Evolutionary conservation across 2,888 invertebrate species (phyloP).

Genomic region (Stenodema calcarata): DNA sequence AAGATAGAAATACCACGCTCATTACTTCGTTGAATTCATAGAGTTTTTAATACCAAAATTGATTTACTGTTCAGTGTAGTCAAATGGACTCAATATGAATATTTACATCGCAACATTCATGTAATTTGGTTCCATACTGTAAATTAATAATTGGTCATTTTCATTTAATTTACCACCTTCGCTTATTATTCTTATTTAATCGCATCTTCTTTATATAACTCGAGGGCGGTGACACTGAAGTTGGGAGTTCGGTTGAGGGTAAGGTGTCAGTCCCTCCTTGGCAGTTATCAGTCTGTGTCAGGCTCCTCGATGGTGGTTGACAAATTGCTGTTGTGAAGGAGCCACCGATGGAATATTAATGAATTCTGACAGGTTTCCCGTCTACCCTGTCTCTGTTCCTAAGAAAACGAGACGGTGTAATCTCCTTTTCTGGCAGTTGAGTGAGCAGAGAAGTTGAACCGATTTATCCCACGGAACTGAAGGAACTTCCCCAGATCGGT

Average conservation of each 20-base stretch:
- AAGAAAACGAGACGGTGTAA: not conserved
- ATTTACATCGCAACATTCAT: too few species aligned
- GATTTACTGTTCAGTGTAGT: too few species aligned
- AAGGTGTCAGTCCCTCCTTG: not conserved
- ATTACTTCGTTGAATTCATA: too few species aligned
- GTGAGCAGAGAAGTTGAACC: not conserved
- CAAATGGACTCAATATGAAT: too few species aligned
- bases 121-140: too few species aligned
- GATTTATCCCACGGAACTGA: not conserved
- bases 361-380: not conserved
- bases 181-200: too few species aligned
- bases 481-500: not conserved
- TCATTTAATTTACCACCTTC: too few species aligned
- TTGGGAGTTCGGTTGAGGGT: not conserved
- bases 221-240: not conserved
- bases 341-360: not conserved
- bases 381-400: not conserved
- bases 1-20: too few species aligned
- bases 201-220: not conserved
- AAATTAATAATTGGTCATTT: too few species aligned
- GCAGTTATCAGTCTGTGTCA: not conserved
- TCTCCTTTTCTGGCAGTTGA: not conserved
- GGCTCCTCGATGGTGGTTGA: not conserved
- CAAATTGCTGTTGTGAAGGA: not conserved
- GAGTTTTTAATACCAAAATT: too few species aligned